A percentile compares a stretch with the other conserved stretches of the same genome.
Conservation (phyloP, 2,113 vertebrate genomes). For the Istiophorus platypterus region DNA sequence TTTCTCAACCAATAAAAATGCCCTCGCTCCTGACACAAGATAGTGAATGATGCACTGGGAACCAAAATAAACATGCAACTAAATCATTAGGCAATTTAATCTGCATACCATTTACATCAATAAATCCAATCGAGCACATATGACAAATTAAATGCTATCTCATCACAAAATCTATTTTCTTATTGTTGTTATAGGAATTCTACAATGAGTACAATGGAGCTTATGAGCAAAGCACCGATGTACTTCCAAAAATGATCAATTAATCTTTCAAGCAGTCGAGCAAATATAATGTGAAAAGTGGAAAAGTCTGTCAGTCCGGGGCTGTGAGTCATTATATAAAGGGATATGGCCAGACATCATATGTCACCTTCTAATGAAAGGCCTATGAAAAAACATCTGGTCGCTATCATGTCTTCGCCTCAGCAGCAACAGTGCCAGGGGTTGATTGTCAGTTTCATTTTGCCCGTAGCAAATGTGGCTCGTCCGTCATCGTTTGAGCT, state of each 20-base stretch:
- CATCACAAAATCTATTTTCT: constrained; percentile 21
- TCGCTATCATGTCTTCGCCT: constrained; percentile 35
- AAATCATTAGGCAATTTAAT: constrained; percentile 67
- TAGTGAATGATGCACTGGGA: constrained; percentile 42
- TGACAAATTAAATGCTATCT: constrained; percentile 25
- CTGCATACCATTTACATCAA: constrained; percentile 49
- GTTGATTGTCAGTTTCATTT: constrained; percentile 54
- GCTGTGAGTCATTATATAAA: constrained; percentile 60
- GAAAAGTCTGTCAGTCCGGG: constrained; percentile 48
- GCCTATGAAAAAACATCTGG: constrained; percentile 73
- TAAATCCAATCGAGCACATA: constrained; percentile 44
- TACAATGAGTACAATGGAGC: not conserved
- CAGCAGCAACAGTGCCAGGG: constrained; percentile 17
- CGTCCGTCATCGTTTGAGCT: constrained; percentile 53
- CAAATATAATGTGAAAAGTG: constrained; percentile 52
- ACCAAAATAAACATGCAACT: constrained; percentile 61
- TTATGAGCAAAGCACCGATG: constrained; percentile 20
- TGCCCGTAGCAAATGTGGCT: constrained; percentile 24
- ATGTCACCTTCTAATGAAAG: constrained; percentile 56
- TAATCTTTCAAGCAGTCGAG: constrained; percentile 57
- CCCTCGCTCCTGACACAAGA: constrained; percentile 33
- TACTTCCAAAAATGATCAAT: constrained; percentile 56
- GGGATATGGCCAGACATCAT: constrained; percentile 54
- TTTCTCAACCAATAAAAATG: constrained; percentile 72
- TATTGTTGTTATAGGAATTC: constrained; percentile 16